Evolutionary conservation across 2,113 vertebrate species (phyloP).

Genomic region (Odontophorus gujanensis): DNA sequence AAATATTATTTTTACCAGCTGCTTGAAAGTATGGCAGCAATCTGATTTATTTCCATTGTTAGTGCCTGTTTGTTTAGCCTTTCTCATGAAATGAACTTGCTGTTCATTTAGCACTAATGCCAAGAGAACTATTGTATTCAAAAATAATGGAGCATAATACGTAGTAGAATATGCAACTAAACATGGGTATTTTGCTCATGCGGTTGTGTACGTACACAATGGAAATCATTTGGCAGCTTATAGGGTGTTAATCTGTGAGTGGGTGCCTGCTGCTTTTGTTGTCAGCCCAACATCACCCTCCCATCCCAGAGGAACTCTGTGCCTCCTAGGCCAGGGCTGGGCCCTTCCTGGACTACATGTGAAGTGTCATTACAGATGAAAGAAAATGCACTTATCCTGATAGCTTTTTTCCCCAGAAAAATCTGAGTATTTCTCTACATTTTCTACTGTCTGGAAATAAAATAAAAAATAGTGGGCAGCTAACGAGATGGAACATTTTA

Average conservation of each 20-base stretch:
- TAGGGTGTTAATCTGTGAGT: neutral
- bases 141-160: neutral
- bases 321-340: neutral
- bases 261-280: neutral
- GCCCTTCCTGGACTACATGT: accelerated
- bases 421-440: neutral
- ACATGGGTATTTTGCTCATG: neutral
- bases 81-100: neutral
- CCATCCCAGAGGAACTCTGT: accelerated
- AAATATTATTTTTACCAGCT: constrained; percentile 40
- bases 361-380: neutral
- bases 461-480: too few relatives aligned
- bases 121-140: neutral
- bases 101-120: neutral
- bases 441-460: neutral
- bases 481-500: neutral
- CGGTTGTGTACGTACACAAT: neutral
- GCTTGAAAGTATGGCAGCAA: neutral
- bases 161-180: neutral
- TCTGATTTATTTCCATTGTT: constrained; percentile 29
- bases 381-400: accelerated
- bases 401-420: neutral
- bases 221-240: neutral
- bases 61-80: neutral
- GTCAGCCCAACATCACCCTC: neutral